Base-by-base conservation (phyloP, 2,797 vertebrate species). In the Hydrolagus colliei region DNA sequence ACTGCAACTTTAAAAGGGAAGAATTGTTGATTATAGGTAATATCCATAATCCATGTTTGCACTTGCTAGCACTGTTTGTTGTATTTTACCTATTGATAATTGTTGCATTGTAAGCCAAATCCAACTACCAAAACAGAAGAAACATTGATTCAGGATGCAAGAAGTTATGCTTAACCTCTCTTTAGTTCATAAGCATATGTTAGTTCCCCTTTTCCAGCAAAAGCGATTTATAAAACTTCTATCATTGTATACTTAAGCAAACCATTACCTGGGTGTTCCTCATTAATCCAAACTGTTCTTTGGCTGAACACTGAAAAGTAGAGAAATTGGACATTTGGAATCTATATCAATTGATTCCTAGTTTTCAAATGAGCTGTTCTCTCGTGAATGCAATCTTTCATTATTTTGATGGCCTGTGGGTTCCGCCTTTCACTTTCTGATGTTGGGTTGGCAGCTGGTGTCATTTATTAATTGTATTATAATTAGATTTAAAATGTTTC, bases 21-120 rank as follows among this genome's bases (percentile, higher is more conserved):
- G 41, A 52, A 52, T 52, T 52, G 41, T 82, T 82, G 20, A 65
- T 35, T 65, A 82, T 1, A 10, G 20, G 35, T 35, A 20, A 0
- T 84, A 41, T 84, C 65, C 65, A 41, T 10, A 18, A 41, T 84
- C 79, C 35, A 63, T 84, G 41, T 84, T 84, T 52, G 79, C 79
- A 71, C 27, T 68, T 68, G 79, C 65, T 35, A 71, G 79, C 32
- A 71, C 67, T 71, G 32, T 71, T 71, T 84, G 41, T 52, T 52
- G 78, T 67, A 41, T 84, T 35, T 84, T 84, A 16, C 8, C 63
- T 65, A 67, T 61, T 10, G 20, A 59, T 52, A 52, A 52, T 52
- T 52, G 41, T 52, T 52, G 41, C 41, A 52, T 52, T 52, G 41
- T 84, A 68, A 52, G 79, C 65, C 65, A 68, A 71, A 84, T 84